Evolutionary conservation across 2,113 vertebrate species (phyloP).

Genomic region (Rhinolophus sinicus): DNA sequence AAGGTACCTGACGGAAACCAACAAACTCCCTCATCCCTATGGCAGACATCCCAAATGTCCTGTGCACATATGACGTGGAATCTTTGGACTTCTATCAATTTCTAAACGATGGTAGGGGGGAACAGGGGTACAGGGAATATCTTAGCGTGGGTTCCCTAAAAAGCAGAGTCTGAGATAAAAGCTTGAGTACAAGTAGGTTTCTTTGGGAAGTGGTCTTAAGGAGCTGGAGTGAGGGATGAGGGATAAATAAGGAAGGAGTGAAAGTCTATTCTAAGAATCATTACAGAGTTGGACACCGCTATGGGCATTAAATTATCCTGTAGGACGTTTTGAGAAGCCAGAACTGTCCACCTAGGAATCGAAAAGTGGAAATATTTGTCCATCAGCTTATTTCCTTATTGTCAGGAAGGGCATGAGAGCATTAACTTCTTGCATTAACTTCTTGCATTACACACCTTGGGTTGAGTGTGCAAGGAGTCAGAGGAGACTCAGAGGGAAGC

Average conservation of each 20-base stretch:
- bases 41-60: not conserved
- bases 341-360: not conserved
- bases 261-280: not conserved
- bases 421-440: not conserved
- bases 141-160: not conserved
- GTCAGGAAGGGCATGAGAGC: not conserved
- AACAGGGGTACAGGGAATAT: not conserved
- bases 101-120: not conserved
- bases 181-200: not conserved
- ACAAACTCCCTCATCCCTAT: not conserved
- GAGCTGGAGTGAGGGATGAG: not conserved
- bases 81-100: not conserved
- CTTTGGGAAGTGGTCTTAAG: not conserved
- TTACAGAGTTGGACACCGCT: not conserved
- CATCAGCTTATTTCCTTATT: not conserved
- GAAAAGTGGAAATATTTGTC: not conserved
- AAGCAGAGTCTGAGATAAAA: not conserved
- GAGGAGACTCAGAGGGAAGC: not conserved
- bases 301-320: not conserved
- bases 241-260: not conserved
- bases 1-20: not conserved
- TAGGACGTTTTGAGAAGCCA: not conserved
- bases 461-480: not conserved
- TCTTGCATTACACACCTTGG: not conserved
- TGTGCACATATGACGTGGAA: no score